phyloP scores from a whole-genome alignment of 1,140 invertebrate species.

The Nebria ingens region DNA sequence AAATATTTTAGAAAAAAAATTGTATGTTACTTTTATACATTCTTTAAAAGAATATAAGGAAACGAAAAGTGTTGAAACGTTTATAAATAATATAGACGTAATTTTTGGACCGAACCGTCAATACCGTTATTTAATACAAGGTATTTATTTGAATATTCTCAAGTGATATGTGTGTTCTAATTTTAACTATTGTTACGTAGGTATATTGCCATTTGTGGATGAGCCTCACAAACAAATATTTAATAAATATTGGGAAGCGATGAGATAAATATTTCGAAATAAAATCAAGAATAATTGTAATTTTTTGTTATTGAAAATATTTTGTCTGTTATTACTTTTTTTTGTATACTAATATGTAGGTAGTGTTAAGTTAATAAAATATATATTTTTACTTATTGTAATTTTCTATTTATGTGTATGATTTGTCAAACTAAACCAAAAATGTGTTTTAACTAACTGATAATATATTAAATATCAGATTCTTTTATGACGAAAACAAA shows the following conservation, averaged over 20 bases:
- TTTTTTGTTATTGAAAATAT: conserved; percentile 19
- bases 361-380: no score
- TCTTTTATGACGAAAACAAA: no score
- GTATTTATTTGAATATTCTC: conserved; percentile 32
- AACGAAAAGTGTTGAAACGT: conserved; percentile 38
- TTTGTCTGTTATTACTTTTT: background rate
- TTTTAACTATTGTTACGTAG: background rate
- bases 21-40: conserved; percentile 46
- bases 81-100: conserved; percentile 39
- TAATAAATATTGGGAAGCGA: conserved; percentile 40
- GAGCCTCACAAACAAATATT: conserved; percentile 42
- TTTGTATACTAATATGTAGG: conserved; percentile 5
- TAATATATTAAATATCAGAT: no score
- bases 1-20: conserved; percentile 33
- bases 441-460: no score
- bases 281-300: conserved; percentile 10
- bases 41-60: conserved; percentile 48
- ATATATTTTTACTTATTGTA: no score
- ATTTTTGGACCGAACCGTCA: conserved; percentile 40
- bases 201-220: conserved; percentile 39
- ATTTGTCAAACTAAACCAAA: no score
- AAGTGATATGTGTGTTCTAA: background rate
- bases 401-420: no score
- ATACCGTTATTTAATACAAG: conserved; percentile 47
- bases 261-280: conserved; percentile 15